Percentiles rank a stretch among this genome's conserved stretches.
phyloP scores from a whole-genome alignment of 1,140 invertebrate species.

The Polypedilum vanderplanki region DNA sequence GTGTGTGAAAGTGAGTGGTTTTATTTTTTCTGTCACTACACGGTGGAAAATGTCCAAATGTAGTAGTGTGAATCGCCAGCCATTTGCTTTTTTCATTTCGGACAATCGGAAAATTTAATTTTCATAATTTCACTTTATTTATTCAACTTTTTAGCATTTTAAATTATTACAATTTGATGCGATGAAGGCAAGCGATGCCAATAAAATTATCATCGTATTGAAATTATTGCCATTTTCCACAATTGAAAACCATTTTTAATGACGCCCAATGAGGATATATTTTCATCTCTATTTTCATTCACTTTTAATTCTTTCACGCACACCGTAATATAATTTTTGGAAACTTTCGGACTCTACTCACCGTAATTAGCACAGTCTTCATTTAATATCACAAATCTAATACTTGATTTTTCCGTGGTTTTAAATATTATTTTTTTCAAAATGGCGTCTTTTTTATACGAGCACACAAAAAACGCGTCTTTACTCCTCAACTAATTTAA shows the following conservation, averaged over 20 bases:
- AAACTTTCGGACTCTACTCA: neutral
- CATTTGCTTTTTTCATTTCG: constrained; percentile 27
- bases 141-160: neutral
- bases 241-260: neutral
- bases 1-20: constrained; percentile 24
- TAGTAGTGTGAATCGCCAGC: constrained; percentile 25
- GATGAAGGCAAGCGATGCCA: neutral
- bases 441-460: constrained; percentile 21
- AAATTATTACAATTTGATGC: neutral
- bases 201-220: neutral
- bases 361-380: constrained; percentile 25
- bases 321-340: neutral
- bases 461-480: constrained; percentile 12
- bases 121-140: neutral
- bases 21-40: constrained; percentile 2
- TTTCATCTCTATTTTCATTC: neutral
- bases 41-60: constrained; percentile 19
- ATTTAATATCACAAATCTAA: constrained; percentile 27
- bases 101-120: constrained; percentile 20
- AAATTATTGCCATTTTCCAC: neutral
- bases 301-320: neutral
- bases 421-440: constrained; percentile 5
- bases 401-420: constrained; percentile 11
- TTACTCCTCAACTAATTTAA: constrained; percentile 11
- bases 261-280: neutral